A percentile compares a stretch with the other conserved stretches of the same genome.
Conservation (phyloP, 2,888 invertebrate genomes). For the Brachyopa scutellaris region DNA sequence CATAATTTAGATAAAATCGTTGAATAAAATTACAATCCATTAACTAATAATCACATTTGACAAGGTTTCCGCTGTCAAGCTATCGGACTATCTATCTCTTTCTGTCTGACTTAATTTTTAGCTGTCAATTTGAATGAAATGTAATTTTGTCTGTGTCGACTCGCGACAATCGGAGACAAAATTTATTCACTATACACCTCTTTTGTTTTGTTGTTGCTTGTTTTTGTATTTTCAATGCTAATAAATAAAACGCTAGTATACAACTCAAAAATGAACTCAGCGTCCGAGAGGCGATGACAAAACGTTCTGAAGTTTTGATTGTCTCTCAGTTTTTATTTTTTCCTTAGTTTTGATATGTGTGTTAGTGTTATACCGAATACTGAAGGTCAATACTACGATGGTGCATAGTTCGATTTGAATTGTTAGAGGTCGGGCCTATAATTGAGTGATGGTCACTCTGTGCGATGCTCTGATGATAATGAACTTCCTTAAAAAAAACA, state of each 20-base stretch:
- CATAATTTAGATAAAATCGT: not conserved
- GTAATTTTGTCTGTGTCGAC: not conserved
- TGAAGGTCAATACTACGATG: constrained; percentile 43
- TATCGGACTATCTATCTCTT: not conserved
- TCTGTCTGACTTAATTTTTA: not conserved
- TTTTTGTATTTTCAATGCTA: constrained; percentile 3
- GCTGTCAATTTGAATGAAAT: not conserved
- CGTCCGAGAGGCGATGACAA: not conserved
- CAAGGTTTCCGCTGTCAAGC: not conserved
- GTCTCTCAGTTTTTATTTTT: constrained; percentile 1
- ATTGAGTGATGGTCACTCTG: constrained; percentile 35
- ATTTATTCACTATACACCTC: constrained; percentile 8
- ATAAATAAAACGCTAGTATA: not conserved
- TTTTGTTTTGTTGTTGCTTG: not conserved
- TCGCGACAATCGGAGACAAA: constrained; percentile 7
- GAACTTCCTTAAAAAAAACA: constrained; percentile 46
- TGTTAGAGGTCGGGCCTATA: constrained; percentile 43
- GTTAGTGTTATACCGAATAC: not conserved
- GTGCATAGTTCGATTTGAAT: constrained; percentile 51
- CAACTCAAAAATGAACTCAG: not conserved
- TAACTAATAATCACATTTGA: not conserved
- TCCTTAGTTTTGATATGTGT: not conserved
- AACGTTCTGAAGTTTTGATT: constrained; percentile 34
- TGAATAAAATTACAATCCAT: constrained; percentile 24
- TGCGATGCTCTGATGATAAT: constrained; percentile 28